These are phyloP conservation scores for Heliconius ethilla DNA, from an alignment of 2,888 invertebrate species.

Conservation along the genomic window DNA sequence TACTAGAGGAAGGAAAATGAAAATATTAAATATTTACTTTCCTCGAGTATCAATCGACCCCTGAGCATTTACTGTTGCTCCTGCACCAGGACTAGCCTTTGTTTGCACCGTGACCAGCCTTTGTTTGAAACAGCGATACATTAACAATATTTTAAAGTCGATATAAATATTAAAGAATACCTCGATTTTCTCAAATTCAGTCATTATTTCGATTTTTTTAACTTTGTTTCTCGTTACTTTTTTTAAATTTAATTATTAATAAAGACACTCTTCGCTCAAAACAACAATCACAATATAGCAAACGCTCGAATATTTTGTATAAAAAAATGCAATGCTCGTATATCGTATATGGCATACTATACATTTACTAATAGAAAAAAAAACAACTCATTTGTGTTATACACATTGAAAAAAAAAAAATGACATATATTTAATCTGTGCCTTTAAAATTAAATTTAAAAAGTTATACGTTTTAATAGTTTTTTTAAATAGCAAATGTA, in stretches of 20 bases:
- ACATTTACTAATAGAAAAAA: slow-evolving; percentile 5
- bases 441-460: neutral
- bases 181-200: neutral
- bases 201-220: neutral
- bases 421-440: neutral
- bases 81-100: no score
- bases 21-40: no score
- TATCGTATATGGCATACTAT: neutral
- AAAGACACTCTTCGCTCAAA: slow-evolving; percentile 21
- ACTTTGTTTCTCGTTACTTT: slow-evolving; percentile 1
- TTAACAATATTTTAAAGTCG: neutral
- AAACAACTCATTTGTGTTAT: neutral
- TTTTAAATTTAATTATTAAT: neutral
- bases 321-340: slow-evolving; percentile 3
- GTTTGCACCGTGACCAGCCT: no score
- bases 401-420: slow-evolving; percentile 2
- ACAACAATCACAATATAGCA: slow-evolving; percentile 16
- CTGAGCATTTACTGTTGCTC: no score
- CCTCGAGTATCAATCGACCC: no score
- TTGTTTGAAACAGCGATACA: neutral
- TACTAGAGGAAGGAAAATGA: no score
- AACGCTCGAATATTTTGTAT: slow-evolving; percentile 10
- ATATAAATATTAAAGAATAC: neutral
- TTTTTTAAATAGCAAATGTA: neutral
- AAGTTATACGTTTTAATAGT: neutral